Evolutionary conservation across 1,140 invertebrate species (phyloP), one percentile per base, ranked within the genome.

Genomic region (Drosophila lacertosa): DNA sequence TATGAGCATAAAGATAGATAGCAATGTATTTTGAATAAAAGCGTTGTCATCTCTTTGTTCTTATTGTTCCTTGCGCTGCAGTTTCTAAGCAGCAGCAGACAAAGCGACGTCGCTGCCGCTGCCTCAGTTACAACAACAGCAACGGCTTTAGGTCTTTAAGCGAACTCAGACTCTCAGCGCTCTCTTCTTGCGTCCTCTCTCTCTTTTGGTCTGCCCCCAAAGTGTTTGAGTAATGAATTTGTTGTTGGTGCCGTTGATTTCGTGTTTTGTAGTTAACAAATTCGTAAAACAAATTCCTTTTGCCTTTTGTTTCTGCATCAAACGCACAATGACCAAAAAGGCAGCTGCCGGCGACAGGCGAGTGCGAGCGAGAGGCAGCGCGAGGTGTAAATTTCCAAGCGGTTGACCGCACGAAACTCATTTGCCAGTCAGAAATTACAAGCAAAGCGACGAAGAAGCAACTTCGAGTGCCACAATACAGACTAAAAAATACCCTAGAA

Each of bases 201-300:
- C 22, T 42, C 22, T 33, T 29, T 26, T 26, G 24, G 22, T 4
- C 10, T 24, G n/a, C 35, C 16, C 3, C 10, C 16, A 18, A 18
- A 13, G 6, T 24, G 11, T 54, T 10, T 10, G 13, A 18, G 9
- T 18, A 15, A 48, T 63, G 59, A 20, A 24, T 26, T 54, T 63
- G 45, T 50, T 51, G 24, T 54, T 77, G 64, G 50, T 47, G 55
- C 22, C 50, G 59, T 35, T 84, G 66, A 84, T 84, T 84, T 79
- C 63, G 78, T 79, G 83, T 83, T 62, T 83, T 75, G 75, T 68
- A 72, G 80, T 76, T 84, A 84, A 84, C 63, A 84, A 79, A 83
- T 83, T 83, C 80, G 79, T 79, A 84, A 84, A 83, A 84, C 67
- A 66, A 75, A 83, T 84, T 79, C 76, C 78, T 59, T 59, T 66